Conservation (phyloP, 2,113 vertebrate species). For the Tympanuchus pallidicinctus region DNA sequence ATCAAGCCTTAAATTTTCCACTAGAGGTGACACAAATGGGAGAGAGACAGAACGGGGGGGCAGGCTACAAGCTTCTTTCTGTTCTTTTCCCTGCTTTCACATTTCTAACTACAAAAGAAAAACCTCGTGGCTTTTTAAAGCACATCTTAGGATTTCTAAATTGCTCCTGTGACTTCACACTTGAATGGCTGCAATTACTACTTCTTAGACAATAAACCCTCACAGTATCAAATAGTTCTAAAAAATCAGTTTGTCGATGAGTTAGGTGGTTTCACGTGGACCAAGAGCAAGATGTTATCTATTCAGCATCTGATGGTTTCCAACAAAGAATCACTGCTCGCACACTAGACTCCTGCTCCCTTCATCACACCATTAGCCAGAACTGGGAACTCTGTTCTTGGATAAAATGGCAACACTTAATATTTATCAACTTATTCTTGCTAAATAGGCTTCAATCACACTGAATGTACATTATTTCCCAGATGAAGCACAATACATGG, state of each 20-base stretch:
- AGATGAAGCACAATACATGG: not conserved
- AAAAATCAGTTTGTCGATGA: not conserved
- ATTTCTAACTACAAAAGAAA: not conserved
- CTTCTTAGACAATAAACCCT: not conserved
- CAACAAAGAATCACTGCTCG: not conserved
- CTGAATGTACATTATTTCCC: not conserved
- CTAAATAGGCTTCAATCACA: not conserved
- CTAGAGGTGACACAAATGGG: not conserved
- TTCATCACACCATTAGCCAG: not conserved
- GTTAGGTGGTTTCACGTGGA: not conserved
- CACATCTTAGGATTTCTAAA: not conserved
- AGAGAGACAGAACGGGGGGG: not conserved
- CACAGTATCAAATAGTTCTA: not conserved
- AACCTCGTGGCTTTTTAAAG: not conserved
- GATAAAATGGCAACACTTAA: not conserved
- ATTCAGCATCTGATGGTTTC: not conserved
- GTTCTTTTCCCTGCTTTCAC: not conserved
- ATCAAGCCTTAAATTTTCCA: not conserved
- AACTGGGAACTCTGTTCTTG: not conserved
- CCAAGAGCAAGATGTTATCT: not conserved
- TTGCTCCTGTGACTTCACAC: not conserved
- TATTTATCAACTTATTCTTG: not conserved
- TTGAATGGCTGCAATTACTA: not conserved
- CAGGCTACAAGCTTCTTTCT: not conserved
- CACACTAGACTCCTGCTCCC: not conserved